Base-by-base conservation (phyloP, 2,113 vertebrate species). In the Lucifuga dentata region DNA sequence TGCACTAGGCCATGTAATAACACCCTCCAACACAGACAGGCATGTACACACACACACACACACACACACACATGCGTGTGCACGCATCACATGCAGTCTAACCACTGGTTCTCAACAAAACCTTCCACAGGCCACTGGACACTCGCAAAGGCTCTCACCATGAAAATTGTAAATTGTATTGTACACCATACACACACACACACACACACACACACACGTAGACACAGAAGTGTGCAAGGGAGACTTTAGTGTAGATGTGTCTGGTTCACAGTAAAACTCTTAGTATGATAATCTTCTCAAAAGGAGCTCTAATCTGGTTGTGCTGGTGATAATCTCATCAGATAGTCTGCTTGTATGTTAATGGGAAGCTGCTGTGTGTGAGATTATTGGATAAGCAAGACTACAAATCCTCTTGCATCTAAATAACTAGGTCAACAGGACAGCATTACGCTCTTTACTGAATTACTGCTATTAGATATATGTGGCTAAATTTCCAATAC, bases 1-100 rank as follows among this genome's bases (percentile, higher is more conserved):
- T 79, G 74, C 86, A 90, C 79, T 19, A 63, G 68, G 83, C 84
- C 83, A 87, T 85, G 85, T 88, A 89, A 90, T 90, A 87, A 88
- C 88, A 83, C 72, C 43, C 51, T 61, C 43, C 52, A 74, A 63
- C 76, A 80, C 68, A 49, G 8, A 74, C 68, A 67, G 71, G 67
- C 63, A 38, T 65, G 45, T 44, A 24, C 36, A 40, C 35, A 57
- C 53, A 40, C 17, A 76, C 21, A 63, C 80, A 57, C 35, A 40
- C 53, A 40, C 35, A 45, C 40, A 35, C 58, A 61, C 58, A 33
- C 41, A 61, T n/a, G n/a, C n/a, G n/a, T n/a, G n/a, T n/a, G n/a
- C n/a, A n/a, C n/a, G n/a, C n/a, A n/a, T n/a, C 58, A 35, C 56
- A 59, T 39, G 36, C 68, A 66, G 51, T 16, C 52, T 35, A 65